Conservation (phyloP, 2,888 invertebrate species). For the Synergus laeviventris region DNA sequence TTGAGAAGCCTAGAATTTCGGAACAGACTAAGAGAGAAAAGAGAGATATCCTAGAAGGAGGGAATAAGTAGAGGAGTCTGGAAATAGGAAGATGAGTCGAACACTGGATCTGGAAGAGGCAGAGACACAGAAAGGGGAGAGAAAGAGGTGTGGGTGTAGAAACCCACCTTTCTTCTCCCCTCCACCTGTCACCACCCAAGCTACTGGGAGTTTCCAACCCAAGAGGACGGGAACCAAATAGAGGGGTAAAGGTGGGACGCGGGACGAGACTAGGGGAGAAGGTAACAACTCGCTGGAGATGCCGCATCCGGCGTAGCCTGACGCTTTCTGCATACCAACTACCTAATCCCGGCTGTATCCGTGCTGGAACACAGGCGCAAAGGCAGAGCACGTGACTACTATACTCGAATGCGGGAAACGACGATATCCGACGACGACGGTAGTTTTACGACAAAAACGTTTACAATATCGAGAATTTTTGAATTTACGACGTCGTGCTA, state of each 20-base stretch:
- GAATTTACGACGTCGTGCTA: slow-evolving; percentile 55
- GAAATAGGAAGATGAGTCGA: slow-evolving; percentile 51
- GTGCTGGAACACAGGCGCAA: slow-evolving; percentile 59
- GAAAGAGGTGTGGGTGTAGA: slow-evolving; percentile 47
- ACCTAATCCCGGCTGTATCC: slow-evolving; percentile 67
- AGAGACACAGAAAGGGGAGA: slow-evolving; percentile 43
- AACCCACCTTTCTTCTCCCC: slow-evolving; percentile 48
- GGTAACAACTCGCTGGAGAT: slow-evolving; percentile 72
- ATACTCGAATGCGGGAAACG: slow-evolving; percentile 62
- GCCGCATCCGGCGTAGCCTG: slow-evolving; percentile 71
- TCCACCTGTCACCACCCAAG: slow-evolving; percentile 51
- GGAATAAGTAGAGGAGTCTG: slow-evolving; percentile 41
- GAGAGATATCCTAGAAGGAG: slow-evolving; percentile 38
- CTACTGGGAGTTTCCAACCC: slow-evolving; percentile 34
- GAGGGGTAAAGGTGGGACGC: slow-evolving; percentile 40
- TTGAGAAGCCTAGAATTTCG: slow-evolving; percentile 21
- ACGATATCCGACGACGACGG: slow-evolving; percentile 50
- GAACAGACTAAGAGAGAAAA: slow-evolving; percentile 30
- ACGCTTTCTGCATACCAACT: slow-evolving; percentile 71
- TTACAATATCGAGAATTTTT: slow-evolving; percentile 64
- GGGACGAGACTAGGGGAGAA: slow-evolving; percentile 55
- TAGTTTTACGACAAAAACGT: slow-evolving; percentile 65
- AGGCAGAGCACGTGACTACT: slow-evolving; percentile 59
- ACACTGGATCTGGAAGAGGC: neutral
- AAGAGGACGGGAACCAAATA: slow-evolving; percentile 15